Evolutionary conservation across 2,888 invertebrate genomes (phyloP), one percentile per base, ranked within the genome.

Genomic region (Cyrtodaria siliqua): DNA sequence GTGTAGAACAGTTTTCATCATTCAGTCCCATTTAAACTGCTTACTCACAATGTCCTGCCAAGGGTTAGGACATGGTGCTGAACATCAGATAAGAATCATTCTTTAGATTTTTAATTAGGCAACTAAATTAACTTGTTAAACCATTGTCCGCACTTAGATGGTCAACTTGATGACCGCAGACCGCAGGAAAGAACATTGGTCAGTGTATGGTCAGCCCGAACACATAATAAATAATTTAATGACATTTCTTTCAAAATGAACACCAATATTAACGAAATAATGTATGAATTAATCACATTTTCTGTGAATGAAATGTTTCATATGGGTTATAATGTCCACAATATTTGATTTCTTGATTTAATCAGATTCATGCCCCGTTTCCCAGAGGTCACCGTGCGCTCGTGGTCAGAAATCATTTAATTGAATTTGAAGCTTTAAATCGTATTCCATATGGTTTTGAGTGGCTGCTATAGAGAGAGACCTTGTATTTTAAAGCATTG

Each of bases 211-310:
- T 33, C 33, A 33, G 33, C 33, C 33, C 12, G 33, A 33, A 33
- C 47, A 47, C n/a, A 70, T 62, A 56, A 64, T 63, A 59, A 71
- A 63, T 63, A 57, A 71, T 63, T 64, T 71, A 71, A 71, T 71
- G 63, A 56, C 42, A 23, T 57, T 44, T 61, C 16, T 42, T 49
- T 52, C 29, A 42, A 52, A 63, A 52, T 71, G 52, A 59, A 27
- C 44, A 64, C 24, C 24, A 33, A 42, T 71, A 64, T 64, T 71
- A 63, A 64, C 59, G 52, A 47, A 50, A 42, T 68, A 74, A 62
- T 63, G 74, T 53, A 26, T 42, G 68, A 63, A 63, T 61, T 74
- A 74, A 74, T 74, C 57, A 68, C 57, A 63, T 74, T 74, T 68
- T 63, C 61, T 63, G 47, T 53, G 68, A 63, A 18, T 29, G 55